Base-by-base conservation (phyloP, 2,113 vertebrate genomes). In the Zingel zingel region DNA sequence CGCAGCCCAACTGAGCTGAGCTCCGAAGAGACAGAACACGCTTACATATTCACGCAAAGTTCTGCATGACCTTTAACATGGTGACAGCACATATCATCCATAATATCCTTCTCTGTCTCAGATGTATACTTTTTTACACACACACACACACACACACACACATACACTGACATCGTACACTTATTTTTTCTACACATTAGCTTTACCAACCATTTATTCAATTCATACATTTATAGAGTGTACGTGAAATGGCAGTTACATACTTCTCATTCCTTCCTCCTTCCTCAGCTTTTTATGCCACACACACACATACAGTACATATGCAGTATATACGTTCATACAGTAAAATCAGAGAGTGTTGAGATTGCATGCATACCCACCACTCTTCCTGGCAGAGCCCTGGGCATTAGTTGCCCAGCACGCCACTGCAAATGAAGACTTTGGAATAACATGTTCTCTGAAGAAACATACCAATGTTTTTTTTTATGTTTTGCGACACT, bases 21-120 rank as follows among this genome's bases (percentile, higher is more conserved):
- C 72, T 66, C 45, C 5, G 4, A 48, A 62, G 54, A 27, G 23
- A 81, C 43, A 43, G 23, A 33, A 23, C 74, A 58, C 62, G 47
- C 61, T 50, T 25, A 68, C 25, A 45, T n/a, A 65, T 10, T 56
- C 53, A 74, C 62, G 75, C 78, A 72, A 18, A 70, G 57, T 64
- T 75, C 30, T 54, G 33, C 13, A 1, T 78, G 74, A 75, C 74
- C 85, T 85, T 83, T 87, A 79, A 73, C 63, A 33, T 16, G 14
- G 16, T 47, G 72, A 67, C 72, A 80, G 39, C 23, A 69, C 9
- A 76, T 65, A 83, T 86, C 77, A 56, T 36, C 25, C 43, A 25
- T 13, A 36, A 65, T 69, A 36, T 82, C 69, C 21, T 9, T 73
- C 80, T 73, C 62, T 69, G 62, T 67, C 67, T 53, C 57, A 19